Conservation (phyloP, 2,113 vertebrate species). For the Trematocara macrostoma region DNA sequence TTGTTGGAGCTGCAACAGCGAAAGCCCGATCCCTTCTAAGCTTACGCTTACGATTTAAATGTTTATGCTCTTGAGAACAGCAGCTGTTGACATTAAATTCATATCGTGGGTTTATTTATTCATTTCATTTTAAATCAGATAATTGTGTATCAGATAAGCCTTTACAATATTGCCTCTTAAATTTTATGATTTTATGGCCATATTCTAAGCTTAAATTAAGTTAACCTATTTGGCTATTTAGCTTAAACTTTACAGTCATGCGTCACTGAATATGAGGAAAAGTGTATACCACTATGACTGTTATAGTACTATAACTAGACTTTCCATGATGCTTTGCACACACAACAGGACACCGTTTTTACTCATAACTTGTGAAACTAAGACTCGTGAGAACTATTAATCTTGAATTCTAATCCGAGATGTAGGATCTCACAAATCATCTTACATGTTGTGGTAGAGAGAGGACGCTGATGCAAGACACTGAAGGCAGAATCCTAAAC, state of each 20-base stretch:
- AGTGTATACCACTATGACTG: not conserved
- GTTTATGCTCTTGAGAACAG: not conserved
- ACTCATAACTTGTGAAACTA: not conserved
- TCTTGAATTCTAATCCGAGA: not conserved
- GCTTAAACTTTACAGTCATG: not conserved
- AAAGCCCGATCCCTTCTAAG: no score
- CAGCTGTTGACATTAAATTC: not conserved
- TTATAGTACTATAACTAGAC: not conserved
- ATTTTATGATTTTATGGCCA: not conserved
- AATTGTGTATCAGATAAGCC: not conserved
- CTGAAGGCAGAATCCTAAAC: not conserved
- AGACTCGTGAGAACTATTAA: not conserved
- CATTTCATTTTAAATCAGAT: not conserved
- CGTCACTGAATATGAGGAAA: not conserved
- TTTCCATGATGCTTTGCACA: rapidly evolving
- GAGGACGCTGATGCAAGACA: not conserved
- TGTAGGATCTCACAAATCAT: not conserved
- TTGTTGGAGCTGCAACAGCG: no score
- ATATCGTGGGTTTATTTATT: not conserved
- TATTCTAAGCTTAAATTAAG: not conserved
- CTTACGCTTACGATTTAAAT: not conserved
- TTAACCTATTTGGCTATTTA: not conserved
- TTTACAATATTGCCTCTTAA: not conserved
- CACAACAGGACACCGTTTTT: not conserved
- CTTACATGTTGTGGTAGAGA: not conserved